These are phyloP conservation scores for Cephus spinipes DNA, from an alignment of 2,888 invertebrate genomes.

Conservation along the genomic window DNA sequence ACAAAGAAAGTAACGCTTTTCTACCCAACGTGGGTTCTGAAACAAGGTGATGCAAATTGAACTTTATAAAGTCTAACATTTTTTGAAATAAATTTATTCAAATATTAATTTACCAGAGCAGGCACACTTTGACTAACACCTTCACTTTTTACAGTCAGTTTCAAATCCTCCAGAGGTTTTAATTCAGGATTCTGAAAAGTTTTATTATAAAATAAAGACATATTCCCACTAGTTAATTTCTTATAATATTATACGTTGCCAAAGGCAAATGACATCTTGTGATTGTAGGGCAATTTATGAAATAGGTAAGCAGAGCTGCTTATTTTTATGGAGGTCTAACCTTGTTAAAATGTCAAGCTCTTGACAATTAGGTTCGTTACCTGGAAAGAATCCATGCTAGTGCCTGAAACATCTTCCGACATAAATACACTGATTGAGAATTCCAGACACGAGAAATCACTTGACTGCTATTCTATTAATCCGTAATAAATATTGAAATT, in stretches of 20 bases:
- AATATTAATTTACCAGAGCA: slow-evolving; percentile 71
- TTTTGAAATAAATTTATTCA: not conserved
- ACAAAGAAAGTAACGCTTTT: slow-evolving; percentile 69
- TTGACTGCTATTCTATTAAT: not conserved
- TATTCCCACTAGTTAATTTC: not conserved
- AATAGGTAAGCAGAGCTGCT: not conserved
- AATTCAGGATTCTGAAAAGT: slow-evolving; percentile 52
- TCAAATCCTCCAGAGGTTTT: slow-evolving; percentile 62
- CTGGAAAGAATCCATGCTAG: slow-evolving; percentile 36
- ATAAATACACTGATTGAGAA: slow-evolving; percentile 21
- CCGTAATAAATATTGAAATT: not conserved
- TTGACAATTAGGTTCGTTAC: slow-evolving; percentile 25
- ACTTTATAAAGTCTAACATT: not conserved
- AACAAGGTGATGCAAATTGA: slow-evolving; percentile 29
- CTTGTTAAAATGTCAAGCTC: not conserved
- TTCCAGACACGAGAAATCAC: not conserved
- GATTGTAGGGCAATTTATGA: not conserved
- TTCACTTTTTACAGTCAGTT: slow-evolving; percentile 66
- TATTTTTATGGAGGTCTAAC: not conserved
- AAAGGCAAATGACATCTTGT: too few relatives aligned
- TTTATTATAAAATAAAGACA: not conserved
- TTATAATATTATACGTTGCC: not conserved
- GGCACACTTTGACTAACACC: slow-evolving; percentile 71
- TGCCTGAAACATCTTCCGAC: slow-evolving; percentile 33
- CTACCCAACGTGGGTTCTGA: slow-evolving; percentile 73